Conservation (phyloP, 2,113 vertebrate genomes). For the Erythrocercus mccallii region DNA sequence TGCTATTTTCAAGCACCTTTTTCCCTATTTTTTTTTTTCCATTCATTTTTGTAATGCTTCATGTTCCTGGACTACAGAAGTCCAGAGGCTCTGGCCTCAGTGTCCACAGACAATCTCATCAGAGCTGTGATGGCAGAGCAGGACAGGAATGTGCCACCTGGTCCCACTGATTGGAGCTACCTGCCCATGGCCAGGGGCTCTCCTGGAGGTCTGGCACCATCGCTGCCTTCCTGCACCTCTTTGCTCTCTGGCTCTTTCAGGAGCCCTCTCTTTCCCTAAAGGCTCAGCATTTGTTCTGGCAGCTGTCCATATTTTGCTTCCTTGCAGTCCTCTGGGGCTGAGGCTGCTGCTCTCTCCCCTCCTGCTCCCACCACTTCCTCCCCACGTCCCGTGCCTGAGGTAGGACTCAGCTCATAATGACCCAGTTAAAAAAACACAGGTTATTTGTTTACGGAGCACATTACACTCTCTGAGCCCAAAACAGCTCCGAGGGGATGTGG, state of each 20-base stretch:
- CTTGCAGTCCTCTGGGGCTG: not conserved
- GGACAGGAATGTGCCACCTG: accelerated
- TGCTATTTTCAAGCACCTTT: not conserved
- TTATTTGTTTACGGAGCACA: constrained; percentile 45
- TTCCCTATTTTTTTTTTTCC: accelerated
- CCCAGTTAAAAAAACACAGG: constrained; percentile 50
- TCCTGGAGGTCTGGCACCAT: not conserved
- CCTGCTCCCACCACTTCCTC: constrained; percentile 54
- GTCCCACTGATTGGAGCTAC: not conserved
- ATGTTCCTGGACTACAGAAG: not conserved
- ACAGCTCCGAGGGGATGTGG: constrained; percentile 6
- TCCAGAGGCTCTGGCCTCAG: not conserved
- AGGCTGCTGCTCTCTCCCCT: constrained; percentile 1
- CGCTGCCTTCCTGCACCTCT: not conserved
- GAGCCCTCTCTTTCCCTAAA: not conserved
- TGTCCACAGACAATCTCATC: not conserved
- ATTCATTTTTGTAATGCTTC: not conserved
- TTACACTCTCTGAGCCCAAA: not conserved
- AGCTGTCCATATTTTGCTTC: constrained; percentile 22
- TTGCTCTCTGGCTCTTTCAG: not conserved
- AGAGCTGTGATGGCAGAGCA: not conserved
- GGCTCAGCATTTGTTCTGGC: constrained; percentile 52
- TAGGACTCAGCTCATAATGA: not conserved
- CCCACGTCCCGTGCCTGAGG: not conserved
- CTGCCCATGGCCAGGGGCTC: not conserved